phyloP scores from a whole-genome alignment of 1,140 invertebrate genomes.

The Papilio dardanus region DNA sequence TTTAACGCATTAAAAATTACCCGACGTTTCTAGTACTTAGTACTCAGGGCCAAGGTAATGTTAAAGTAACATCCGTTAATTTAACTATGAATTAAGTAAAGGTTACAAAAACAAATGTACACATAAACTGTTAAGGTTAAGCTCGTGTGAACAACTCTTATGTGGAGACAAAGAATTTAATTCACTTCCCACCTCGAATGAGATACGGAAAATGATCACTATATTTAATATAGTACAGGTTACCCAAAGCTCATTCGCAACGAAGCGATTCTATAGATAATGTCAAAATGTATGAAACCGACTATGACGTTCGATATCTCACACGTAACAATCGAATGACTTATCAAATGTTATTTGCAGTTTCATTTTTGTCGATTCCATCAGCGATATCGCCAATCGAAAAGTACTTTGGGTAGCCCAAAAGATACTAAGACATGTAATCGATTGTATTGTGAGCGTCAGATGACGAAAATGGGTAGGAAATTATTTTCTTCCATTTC shows the following conservation, averaged over 20 bases:
- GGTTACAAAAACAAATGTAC: slow-evolving; percentile 4
- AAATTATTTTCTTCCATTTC: neutral
- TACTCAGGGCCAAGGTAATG: neutral
- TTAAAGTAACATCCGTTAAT: neutral
- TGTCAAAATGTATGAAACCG: too few relatives aligned
- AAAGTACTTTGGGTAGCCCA: too few relatives aligned
- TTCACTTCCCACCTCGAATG: neutral
- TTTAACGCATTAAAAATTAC: neutral
- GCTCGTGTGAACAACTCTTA: neutral
- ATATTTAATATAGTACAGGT: neutral
- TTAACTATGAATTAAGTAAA: neutral
- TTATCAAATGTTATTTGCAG: too few relatives aligned
- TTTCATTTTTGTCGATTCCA: too few relatives aligned
- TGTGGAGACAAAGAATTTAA: neutral
- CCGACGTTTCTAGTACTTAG: neutral
- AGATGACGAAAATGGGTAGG: too few relatives aligned
- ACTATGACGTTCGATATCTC: too few relatives aligned
- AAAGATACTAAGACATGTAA: too few relatives aligned
- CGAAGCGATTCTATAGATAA: too few relatives aligned
- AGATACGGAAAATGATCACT: too few relatives aligned
- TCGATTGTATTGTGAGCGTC: neutral
- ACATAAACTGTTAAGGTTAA: neutral
- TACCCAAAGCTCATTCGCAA: too few relatives aligned
- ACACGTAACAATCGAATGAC: too few relatives aligned
- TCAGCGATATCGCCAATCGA: too few relatives aligned